These are phyloP conservation scores for Leptogaster cylindrica DNA, from an alignment of 2,888 invertebrate species.

Conservation along the genomic window DNA sequence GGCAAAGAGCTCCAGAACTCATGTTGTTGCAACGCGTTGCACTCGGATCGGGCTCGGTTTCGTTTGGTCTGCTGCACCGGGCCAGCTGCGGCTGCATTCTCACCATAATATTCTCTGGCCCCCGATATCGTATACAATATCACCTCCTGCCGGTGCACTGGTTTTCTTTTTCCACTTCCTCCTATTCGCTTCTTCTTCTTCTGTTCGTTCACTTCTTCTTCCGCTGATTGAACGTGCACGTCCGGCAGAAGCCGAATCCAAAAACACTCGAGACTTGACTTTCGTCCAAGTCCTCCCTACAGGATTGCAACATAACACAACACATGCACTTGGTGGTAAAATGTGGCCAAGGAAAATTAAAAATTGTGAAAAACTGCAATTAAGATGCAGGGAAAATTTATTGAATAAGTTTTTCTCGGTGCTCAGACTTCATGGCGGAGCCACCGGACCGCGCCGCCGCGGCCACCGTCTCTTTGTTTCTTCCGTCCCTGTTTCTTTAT, in stretches of 20 bases:
- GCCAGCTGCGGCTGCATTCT: slow-evolving; percentile 19
- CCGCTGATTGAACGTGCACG: slow-evolving; percentile 24
- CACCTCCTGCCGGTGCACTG: no score
- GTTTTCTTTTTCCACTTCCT: no score
- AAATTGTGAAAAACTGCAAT: slow-evolving; percentile 51
- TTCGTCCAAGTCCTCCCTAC: background rate
- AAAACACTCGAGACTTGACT: slow-evolving; percentile 19
- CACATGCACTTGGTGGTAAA: slow-evolving; percentile 48
- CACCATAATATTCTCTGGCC: background rate
- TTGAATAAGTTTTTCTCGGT: slow-evolving; percentile 49
- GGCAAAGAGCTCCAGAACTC: slow-evolving; percentile 7
- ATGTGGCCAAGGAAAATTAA: slow-evolving; percentile 50
- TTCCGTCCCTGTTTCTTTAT: background rate
- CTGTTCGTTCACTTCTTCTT: slow-evolving; percentile 8
- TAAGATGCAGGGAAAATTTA: slow-evolving; percentile 51
- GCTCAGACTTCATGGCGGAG: background rate
- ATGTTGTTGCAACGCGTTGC: slow-evolving; percentile 28
- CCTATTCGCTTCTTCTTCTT: background rate
- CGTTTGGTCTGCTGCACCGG: no score
- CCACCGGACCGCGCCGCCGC: slow-evolving; percentile 39
- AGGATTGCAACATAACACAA: slow-evolving; percentile 47
- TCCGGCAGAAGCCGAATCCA: slow-evolving; percentile 7
- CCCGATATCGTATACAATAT: background rate
- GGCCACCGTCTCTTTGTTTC: background rate
- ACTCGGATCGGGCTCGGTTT: background rate